Evolutionary conservation across 2,797 vertebrate genomes (phyloP).

Genomic region (Pampus argenteus): DNA sequence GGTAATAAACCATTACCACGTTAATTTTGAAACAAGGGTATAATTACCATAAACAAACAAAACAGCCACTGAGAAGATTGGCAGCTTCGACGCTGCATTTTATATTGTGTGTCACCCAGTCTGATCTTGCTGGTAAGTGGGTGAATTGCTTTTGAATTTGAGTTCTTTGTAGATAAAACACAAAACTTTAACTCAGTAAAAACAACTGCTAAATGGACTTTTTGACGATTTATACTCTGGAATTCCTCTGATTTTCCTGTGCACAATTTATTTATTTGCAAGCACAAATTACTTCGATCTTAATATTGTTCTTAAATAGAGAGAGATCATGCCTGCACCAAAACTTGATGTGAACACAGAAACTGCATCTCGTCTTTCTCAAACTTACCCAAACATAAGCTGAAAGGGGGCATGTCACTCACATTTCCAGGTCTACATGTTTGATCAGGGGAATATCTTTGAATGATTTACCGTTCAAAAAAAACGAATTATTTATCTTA

Average conservation of each 20-base stretch:
- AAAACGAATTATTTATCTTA: too few relatives aligned
- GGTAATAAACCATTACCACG: slow-evolving; percentile 54
- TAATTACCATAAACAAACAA: slow-evolving; percentile 62
- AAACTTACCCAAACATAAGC: too few relatives aligned
- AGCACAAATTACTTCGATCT: too few relatives aligned
- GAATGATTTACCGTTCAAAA: too few relatives aligned
- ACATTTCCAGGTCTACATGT: too few relatives aligned
- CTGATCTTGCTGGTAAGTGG: slow-evolving; percentile 26
- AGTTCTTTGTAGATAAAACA: slow-evolving; percentile 1
- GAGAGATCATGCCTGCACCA: background rate
- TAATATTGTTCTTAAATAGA: background rate
- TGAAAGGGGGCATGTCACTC: too few relatives aligned
- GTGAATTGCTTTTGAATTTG: slow-evolving; percentile 19
- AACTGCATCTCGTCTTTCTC: background rate
- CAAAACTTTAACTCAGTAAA: background rate
- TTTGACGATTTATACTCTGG: background rate
- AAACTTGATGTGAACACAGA: background rate
- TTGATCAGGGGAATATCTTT: too few relatives aligned
- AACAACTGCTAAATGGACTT: background rate
- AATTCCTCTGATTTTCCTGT: background rate
- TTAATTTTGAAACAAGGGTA: slow-evolving; percentile 51
- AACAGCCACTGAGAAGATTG: slow-evolving; percentile 38
- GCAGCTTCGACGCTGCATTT: slow-evolving; percentile 32
- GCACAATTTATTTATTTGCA: too few relatives aligned
- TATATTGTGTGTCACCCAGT: slow-evolving; percentile 13